Evolutionary conservation across 2,888 invertebrate species (phyloP).

Genomic region (Pseudoips prasinana): DNA sequence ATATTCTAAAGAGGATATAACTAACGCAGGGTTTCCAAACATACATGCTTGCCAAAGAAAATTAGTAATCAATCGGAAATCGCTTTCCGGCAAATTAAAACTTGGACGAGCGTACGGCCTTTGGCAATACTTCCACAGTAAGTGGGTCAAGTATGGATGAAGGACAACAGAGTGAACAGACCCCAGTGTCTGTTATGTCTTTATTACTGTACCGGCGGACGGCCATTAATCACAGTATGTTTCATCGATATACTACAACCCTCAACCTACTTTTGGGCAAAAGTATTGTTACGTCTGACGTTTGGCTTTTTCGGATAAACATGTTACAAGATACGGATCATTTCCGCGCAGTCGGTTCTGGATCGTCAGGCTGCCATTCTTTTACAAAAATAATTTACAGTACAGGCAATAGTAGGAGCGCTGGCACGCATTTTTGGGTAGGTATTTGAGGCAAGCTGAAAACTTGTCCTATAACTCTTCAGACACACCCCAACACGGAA

Average conservation of each 20-base stretch:
- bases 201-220: constrained; percentile 61
- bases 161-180: constrained; percentile 51
- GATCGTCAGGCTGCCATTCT: constrained; percentile 13
- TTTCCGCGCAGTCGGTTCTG: constrained; percentile 29
- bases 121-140: constrained; percentile 54
- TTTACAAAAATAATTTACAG: constrained; percentile 18
- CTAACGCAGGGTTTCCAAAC: constrained; percentile 25
- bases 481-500: too few relatives aligned
- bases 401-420: too few relatives aligned
- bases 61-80: constrained; percentile 52
- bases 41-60: constrained; percentile 33
- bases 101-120: constrained; percentile 41
- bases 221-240: constrained; percentile 58
- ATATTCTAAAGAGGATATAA: too few relatives aligned
- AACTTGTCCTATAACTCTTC: too few relatives aligned
- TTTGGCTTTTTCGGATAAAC: constrained; percentile 46
- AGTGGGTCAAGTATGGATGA: constrained; percentile 71
- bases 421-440: too few relatives aligned
- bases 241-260: constrained; percentile 41
- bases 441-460: too few relatives aligned
- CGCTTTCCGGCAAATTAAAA: constrained; percentile 52
- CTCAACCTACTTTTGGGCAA: constrained; percentile 44
- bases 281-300: constrained; percentile 41
- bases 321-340: constrained; percentile 41
- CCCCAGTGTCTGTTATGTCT: constrained; percentile 49